Evolutionary conservation across 2,888 invertebrate genomes (phyloP).

Genomic region (Bellardia bayeri): DNA sequence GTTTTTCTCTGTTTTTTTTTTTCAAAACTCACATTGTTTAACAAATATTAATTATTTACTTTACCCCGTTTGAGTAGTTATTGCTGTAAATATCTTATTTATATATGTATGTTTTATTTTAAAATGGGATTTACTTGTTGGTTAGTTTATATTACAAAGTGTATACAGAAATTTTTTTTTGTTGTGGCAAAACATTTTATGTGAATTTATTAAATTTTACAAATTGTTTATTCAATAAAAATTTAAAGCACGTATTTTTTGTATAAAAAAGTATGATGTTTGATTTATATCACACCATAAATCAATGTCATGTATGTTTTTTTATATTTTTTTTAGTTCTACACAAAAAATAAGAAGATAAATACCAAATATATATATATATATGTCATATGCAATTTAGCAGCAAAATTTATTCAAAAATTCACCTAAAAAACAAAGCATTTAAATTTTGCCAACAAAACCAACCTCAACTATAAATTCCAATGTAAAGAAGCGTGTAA

Average conservation of each 20-base stretch:
- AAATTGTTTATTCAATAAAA: neutral
- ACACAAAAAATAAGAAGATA: neutral
- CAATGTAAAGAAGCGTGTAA: constrained; percentile 45
- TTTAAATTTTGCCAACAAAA: constrained; percentile 8
- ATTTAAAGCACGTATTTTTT: constrained; percentile 14
- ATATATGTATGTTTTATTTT: neutral
- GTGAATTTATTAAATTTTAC: constrained; percentile 8
- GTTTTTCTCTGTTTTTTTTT: constrained; percentile 19
- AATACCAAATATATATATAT: neutral
- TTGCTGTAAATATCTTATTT: constrained; percentile 15
- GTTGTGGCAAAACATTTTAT: too few relatives aligned
- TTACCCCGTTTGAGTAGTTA: constrained; percentile 32
- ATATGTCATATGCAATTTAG: neutral
- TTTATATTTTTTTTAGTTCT: constrained; percentile 4
- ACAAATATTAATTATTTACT: constrained; percentile 68
- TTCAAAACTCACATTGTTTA: constrained; percentile 47
- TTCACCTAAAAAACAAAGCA: neutral
- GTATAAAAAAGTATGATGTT: neutral
- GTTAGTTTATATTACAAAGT: neutral
- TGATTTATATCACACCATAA: constrained; percentile 49
- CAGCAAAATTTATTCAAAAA: neutral
- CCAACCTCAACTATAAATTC: constrained; percentile 23
- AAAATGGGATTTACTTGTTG: constrained; percentile 5
- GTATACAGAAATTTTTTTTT: too few relatives aligned
- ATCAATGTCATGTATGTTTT: constrained; percentile 46